These are phyloP conservation scores for Peromyscus nudipes DNA, from an alignment of 2,797 vertebrate genomes.

Conservation along the genomic window DNA sequence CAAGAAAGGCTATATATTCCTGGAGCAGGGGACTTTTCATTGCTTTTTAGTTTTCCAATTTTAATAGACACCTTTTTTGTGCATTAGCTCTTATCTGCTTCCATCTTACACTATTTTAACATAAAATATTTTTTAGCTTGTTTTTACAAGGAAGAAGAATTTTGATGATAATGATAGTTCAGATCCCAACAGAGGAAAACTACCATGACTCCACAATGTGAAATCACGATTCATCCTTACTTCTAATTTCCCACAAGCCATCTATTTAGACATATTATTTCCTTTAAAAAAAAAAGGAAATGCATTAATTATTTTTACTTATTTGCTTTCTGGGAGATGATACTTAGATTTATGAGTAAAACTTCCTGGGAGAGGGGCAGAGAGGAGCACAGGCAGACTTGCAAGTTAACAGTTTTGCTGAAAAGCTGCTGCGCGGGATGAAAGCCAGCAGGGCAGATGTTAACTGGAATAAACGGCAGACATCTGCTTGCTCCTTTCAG, in stretches of 20 bases:
- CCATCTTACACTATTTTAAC: constrained; percentile 72
- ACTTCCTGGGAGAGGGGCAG: background rate
- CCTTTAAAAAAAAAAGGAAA: constrained; percentile 4
- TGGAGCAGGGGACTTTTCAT: background rate
- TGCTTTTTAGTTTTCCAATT: background rate
- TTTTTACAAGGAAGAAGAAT: constrained; percentile 84
- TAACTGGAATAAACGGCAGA: constrained; percentile 84
- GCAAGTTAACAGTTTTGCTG: constrained; percentile 67
- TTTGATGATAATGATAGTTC: constrained; percentile 86
- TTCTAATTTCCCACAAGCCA: constrained; percentile 53
- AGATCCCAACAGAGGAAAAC: constrained; percentile 60
- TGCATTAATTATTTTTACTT: constrained; percentile 47
- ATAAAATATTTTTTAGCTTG: constrained; percentile 58
- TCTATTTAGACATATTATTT: constrained; percentile 11
- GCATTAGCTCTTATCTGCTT: constrained; percentile 77
- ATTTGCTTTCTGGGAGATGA: background rate
- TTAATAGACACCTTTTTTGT: constrained; percentile 54
- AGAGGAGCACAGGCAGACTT: constrained; percentile 55
- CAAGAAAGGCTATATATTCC: background rate
- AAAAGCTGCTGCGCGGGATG: constrained; percentile 38
- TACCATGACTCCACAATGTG: constrained; percentile 55
- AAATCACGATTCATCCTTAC: constrained; percentile 66
- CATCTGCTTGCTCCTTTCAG: constrained; percentile 81
- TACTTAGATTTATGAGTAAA: constrained; percentile 7
- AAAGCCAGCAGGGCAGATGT: constrained; percentile 54